Evolutionary conservation across 2,113 vertebrate species (phyloP).

Genomic region (Forbesichthys papilliferus): DNA sequence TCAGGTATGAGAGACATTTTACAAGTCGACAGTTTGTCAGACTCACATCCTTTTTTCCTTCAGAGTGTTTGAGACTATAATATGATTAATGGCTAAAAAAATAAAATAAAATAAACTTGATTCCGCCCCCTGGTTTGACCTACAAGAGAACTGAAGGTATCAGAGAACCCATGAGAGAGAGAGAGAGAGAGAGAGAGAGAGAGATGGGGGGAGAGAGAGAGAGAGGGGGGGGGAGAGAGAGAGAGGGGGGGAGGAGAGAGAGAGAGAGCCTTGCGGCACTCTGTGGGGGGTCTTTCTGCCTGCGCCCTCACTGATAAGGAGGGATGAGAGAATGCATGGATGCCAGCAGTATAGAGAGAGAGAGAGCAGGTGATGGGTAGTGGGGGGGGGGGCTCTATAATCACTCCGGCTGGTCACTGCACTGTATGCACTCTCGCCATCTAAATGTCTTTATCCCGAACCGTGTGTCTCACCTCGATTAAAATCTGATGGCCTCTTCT

Average conservation of each 20-base stretch:
- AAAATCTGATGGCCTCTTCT: too few relatives aligned
- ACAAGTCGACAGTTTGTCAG: neutral
- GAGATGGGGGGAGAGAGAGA: slow-evolving; percentile 23
- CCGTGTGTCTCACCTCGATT: too few relatives aligned
- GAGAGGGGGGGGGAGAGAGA: slow-evolving; percentile 1
- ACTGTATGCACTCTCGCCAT: neutral
- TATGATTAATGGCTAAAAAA: neutral
- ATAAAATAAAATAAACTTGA: neutral
- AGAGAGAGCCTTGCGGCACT: slow-evolving; percentile 52
- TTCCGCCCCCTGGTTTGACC: slow-evolving; percentile 51
- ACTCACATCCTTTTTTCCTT: neutral
- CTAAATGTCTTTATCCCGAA: neutral
- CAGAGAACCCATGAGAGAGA: neutral
- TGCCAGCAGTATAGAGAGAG: slow-evolving; percentile 27
- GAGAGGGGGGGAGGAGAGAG: slow-evolving; percentile 22
- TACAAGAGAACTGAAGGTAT: slow-evolving; percentile 2
- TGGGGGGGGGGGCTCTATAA: neutral
- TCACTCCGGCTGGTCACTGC: neutral
- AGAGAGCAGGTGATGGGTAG: slow-evolving; percentile 15
- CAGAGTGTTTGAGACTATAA: slow-evolving; percentile 23
- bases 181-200: neutral
- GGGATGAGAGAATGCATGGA: slow-evolving; percentile 37
- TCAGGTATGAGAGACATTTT: neutral
- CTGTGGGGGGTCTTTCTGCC: slow-evolving; percentile 57
- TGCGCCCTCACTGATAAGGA: slow-evolving; percentile 67